Evolutionary conservation across 1,140 invertebrate genomes (phyloP), one percentile per base, ranked within the genome.

Genomic region (Hylaeus volcanicus): DNA sequence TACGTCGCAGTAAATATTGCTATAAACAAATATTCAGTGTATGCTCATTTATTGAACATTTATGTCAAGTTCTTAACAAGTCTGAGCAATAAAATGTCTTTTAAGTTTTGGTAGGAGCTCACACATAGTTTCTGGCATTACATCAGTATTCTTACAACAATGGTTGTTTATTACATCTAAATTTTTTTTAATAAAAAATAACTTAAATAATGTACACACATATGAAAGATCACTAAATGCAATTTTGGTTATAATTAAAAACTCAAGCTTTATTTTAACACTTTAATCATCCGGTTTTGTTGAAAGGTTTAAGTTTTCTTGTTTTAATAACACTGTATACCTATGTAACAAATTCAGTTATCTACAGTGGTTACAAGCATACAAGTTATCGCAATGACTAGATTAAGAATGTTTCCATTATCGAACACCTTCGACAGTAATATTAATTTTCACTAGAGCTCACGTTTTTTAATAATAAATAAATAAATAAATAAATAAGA

Each of bases 261-360:
- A 82, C 41, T 58, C 15, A 41, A 37, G n/a, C 4, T 58, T 71
- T 26, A 55, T 55, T 77, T 85, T 58, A 84, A 85, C 63, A 69
- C 63, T 48, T 56, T 56, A 74, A 61, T 71, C 55, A 74, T 53
- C 39, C 61, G 26, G 74, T 73, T 85, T 61, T 56, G 68, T 85
- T 85, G 61, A 85, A 82, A 41, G 61, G 39, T 68, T 65, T 75
- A 41, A 51, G 26, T 45, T 66, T 82, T 41, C 73, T 85, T 82
- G 72, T 71, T 73, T 75, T 69, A 64, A 76, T 84, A 87, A 77
- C 78, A 71, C 65, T 74, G 70, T 83, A 86, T 84, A 86, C 63
- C 75, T 87, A 82, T 77, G 39, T 77, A 87, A 87, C 82, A 87
- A 87, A 76, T 83, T 65, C 26, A 83, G 58, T 81, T 77, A 86